Evolutionary conservation across 1,140 invertebrate genomes (phyloP), one percentile per base, ranked within the genome.

Genomic region (Anastrepha ludens): DNA sequence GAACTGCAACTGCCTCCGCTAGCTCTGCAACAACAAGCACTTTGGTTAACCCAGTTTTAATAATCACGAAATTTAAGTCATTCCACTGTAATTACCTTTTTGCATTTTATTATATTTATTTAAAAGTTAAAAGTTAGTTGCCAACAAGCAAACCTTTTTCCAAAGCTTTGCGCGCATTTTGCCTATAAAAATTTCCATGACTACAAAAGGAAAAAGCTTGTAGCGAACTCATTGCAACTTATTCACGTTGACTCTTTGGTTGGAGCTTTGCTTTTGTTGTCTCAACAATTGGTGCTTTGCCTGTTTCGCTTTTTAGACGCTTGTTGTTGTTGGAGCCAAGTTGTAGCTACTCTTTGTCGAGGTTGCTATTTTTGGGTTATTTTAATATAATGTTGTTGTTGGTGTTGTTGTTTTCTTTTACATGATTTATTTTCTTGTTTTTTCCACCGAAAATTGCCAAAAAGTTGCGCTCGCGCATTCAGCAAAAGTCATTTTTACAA

Each of bases 11-110:
- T 67, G 41, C 67, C 9, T 44, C 11, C 20, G 9, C 20, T n/a
- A 44, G 41, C 65, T 58, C 29, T 67, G 29, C 65, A 11, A 13
- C 65, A 67, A 9, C 70, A 78, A 9, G 44, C 70, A 55, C 70
- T 78, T 50, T 17, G 74, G 88, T 88, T 90, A 89, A 90, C 90
- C 90, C 89, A 90, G 89, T 90, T 90, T 90, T 88, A 89, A 89
- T 90, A 90, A 90, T 90, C 90, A 90, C 90, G 90, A 90, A 90
- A 89, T 89, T 88, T 89, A 89, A 90, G 89, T 89, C 88, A 87
- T 87, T 89, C 65, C 87, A 88, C 17, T 81, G 74, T 81, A 90
- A 90, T 90, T 90, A 89, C 89, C 87, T 90, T 90, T 90, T 90
- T 81, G 87, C 87, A 89, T 90, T 89, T 90, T 70, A 87, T 87